Evolutionary conservation across 2,888 invertebrate species (phyloP).

Genomic region (Sisyra nigra): DNA sequence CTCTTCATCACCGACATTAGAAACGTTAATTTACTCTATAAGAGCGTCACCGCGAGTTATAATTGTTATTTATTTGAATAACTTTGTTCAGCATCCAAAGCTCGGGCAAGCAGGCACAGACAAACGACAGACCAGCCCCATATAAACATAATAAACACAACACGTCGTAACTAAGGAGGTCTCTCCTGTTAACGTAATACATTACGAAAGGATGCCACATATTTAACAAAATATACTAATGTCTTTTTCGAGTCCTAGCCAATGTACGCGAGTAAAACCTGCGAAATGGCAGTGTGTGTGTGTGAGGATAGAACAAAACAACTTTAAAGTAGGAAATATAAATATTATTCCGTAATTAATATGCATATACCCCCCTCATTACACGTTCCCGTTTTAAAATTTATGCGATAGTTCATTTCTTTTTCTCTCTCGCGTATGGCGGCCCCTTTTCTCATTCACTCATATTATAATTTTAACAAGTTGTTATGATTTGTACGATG

Average conservation of each 20-base stretch:
- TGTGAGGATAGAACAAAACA: not conserved
- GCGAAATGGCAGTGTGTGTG: too few species aligned
- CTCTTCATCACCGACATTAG: constrained; percentile 3
- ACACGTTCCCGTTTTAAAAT: too few species aligned
- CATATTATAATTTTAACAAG: too few species aligned
- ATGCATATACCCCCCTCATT: not conserved
- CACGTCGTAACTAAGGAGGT: too few species aligned
- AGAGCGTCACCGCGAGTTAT: constrained; percentile 6
- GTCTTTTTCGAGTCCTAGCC: constrained; percentile 2
- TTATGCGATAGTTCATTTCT: too few species aligned
- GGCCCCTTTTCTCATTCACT: too few species aligned
- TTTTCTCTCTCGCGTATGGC: too few species aligned
- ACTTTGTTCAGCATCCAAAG: constrained; percentile 2
- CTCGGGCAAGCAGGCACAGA: not conserved
- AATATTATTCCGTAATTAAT: constrained; percentile 6
- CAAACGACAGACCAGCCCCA: not conserved
- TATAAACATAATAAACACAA: too few species aligned
- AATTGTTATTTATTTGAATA: constrained; percentile 8
- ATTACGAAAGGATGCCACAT: not conserved
- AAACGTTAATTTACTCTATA: constrained; percentile 4
- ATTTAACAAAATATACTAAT: constrained; percentile 1
- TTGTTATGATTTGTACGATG: too few species aligned
- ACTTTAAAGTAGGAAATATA: constrained; percentile 5
- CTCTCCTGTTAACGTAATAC: too few species aligned
- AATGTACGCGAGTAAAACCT: too few species aligned